phyloP scores from a whole-genome alignment of 2,113 vertebrate genomes.

The Carlito syrichta region DNA sequence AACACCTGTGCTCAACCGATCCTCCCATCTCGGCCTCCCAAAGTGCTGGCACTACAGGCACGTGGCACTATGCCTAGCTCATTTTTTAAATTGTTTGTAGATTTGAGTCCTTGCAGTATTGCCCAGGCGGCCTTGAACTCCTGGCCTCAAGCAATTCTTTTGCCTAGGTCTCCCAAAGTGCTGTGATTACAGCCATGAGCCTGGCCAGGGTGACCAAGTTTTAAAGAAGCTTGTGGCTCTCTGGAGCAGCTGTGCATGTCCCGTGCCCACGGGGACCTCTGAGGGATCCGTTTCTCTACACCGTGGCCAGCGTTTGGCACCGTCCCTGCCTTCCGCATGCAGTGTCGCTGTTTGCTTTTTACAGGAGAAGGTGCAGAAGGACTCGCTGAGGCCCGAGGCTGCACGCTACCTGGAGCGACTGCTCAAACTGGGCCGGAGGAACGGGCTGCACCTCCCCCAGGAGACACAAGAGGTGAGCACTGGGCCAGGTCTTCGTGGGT shows the following conservation, averaged over 20 bases:
- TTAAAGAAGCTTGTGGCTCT: neutral
- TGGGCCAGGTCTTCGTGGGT: fast-evolving
- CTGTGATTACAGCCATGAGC: no score
- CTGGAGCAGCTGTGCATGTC: fast-evolving
- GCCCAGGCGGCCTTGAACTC: no score
- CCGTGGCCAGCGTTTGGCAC: fast-evolving
- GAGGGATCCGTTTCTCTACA: fast-evolving
- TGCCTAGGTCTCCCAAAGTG: no score
- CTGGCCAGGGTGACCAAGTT: fast-evolving
- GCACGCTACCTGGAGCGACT: slow-evolving; percentile 92
- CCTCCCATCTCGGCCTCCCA: no score
- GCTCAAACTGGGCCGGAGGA: slow-evolving; percentile 91
- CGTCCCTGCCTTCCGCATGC: fast-evolving
- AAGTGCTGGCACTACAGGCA: no score
- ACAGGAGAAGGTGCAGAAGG: slow-evolving; percentile 85
- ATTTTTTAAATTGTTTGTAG: no score
- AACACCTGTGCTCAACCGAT: no score
- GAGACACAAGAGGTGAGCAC: slow-evolving; percentile 89
- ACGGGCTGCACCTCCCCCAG: slow-evolving; percentile 91
- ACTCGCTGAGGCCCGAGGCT: slow-evolving; percentile 84
- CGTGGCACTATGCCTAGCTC: no score
- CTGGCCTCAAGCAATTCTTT: no score
- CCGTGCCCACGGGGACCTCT: fast-evolving
- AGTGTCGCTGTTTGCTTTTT: neutral
- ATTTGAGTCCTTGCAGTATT: no score